Evolutionary conservation across 2,888 invertebrate genomes (phyloP).

Genomic region (Octodonta nipae): DNA sequence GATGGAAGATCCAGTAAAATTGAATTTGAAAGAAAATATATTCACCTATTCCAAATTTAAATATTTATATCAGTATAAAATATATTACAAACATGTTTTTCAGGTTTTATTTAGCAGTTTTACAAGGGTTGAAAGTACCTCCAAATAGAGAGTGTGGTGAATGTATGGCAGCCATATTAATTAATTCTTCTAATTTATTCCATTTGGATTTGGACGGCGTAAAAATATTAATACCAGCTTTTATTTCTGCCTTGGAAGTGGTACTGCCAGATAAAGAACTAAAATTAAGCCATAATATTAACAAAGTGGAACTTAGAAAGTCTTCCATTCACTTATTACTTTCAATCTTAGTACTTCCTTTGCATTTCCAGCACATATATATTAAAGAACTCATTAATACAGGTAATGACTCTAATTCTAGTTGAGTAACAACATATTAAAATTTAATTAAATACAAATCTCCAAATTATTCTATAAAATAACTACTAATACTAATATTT

Average conservation of each 20-base stretch:
- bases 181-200: slow-evolving; percentile 78
- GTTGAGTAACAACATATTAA: too few relatives aligned
- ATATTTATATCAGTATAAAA: not conserved
- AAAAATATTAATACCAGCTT: slow-evolving; percentile 77
- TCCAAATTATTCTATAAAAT: too few relatives aligned
- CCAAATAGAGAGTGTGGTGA: slow-evolving; percentile 49
- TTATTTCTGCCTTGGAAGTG: slow-evolving; percentile 78
- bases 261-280: slow-evolving; percentile 78
- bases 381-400: slow-evolving; percentile 57
- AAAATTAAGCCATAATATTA: slow-evolving; percentile 58
- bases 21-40: not conserved
- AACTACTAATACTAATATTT: too few relatives aligned
- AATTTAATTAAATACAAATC: too few relatives aligned
- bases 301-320: slow-evolving; percentile 68
- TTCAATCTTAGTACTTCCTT: slow-evolving; percentile 81
- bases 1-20: too few relatives aligned
- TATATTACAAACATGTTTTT: slow-evolving; percentile 2
- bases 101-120: slow-evolving; percentile 80
- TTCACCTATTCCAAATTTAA: not conserved
- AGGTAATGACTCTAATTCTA: too few relatives aligned
- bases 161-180: slow-evolving; percentile 74
- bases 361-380: slow-evolving; percentile 72
- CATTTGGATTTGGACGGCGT: slow-evolving; percentile 85
- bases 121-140: slow-evolving; percentile 49
- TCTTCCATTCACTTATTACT: slow-evolving; percentile 84